phyloP scores from a whole-genome alignment of 2,113 vertebrate species.

The Lynx canadensis region DNA sequence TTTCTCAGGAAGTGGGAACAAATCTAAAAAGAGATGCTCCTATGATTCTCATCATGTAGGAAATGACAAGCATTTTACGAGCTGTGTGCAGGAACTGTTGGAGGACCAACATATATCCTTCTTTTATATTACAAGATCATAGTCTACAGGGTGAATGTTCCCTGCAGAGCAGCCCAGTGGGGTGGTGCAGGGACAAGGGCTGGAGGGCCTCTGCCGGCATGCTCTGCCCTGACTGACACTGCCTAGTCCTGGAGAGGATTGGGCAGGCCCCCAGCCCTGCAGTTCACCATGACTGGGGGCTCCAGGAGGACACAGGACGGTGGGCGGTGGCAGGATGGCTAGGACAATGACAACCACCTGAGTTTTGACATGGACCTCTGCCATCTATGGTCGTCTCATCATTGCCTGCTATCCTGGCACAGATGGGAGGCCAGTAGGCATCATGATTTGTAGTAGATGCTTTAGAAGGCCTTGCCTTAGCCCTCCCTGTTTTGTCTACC shows the following conservation, averaged over 20 bases:
- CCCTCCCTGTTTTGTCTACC: background rate
- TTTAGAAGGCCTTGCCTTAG: background rate
- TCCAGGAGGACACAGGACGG: background rate
- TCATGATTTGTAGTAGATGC: background rate
- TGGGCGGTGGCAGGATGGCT: background rate
- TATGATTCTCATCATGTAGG: background rate
- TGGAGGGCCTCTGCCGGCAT: background rate
- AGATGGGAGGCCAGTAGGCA: background rate
- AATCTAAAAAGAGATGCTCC: background rate
- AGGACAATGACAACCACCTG: background rate
- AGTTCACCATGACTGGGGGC: background rate
- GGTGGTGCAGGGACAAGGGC: background rate
- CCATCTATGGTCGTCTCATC: background rate
- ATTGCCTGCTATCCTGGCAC: accelerated
- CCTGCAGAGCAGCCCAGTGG: background rate
- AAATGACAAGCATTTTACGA: background rate
- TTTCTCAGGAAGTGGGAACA: background rate
- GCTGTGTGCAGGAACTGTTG: background rate
- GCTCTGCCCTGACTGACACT: background rate
- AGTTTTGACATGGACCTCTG: background rate
- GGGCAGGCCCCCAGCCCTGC: background rate
- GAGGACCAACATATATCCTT: background rate
- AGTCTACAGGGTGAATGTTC: background rate
- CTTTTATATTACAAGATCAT: background rate
- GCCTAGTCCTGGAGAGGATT: background rate